Conservation (phyloP, 92 coral and sea anemone genomes). For the Pocillopora meandrina region DNA sequence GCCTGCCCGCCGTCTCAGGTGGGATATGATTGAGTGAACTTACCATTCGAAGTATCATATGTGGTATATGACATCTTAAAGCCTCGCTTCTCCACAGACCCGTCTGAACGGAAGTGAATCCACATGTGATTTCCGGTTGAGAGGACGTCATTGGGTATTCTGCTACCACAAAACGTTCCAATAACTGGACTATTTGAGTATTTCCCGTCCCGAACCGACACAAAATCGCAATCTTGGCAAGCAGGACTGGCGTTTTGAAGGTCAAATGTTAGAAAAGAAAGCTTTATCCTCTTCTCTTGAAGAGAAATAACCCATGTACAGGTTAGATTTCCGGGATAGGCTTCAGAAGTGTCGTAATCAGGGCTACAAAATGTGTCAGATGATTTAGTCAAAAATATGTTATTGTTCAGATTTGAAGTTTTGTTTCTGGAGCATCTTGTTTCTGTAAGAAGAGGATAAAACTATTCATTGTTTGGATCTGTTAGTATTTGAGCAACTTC, state of each 20-base stretch:
- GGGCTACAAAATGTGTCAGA: constrained; percentile 66
- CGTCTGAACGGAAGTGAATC: constrained; percentile 49
- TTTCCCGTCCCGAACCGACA: constrained; percentile 46
- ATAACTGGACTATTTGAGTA: constrained; percentile 20
- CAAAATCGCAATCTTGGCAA: constrained; percentile 42
- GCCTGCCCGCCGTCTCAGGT: background rate
- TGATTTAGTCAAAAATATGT: constrained; percentile 54
- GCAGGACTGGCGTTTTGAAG: constrained; percentile 45
- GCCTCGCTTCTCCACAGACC: constrained; percentile 32
- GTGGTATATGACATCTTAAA: constrained; percentile 29
- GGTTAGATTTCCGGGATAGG: constrained; percentile 61
- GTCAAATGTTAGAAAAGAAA: constrained; percentile 61
- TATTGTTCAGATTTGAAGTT: constrained; percentile 31
- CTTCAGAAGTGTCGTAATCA: constrained; percentile 40
- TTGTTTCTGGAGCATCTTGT: constrained; percentile 57
- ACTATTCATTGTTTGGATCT: background rate
- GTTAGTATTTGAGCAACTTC: background rate
- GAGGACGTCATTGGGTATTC: constrained; percentile 3
- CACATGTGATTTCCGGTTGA: constrained; percentile 36
- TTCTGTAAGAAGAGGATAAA: constrained; percentile 19
- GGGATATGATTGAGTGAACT: background rate
- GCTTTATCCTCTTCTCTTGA: constrained; percentile 41
- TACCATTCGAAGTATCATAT: background rate
- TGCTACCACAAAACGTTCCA: constrained; percentile 55
- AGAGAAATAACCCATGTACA: constrained; percentile 69